Evolutionary conservation across 2,113 vertebrate species (phyloP).

Genomic region (Poicephalus meyeri): DNA sequence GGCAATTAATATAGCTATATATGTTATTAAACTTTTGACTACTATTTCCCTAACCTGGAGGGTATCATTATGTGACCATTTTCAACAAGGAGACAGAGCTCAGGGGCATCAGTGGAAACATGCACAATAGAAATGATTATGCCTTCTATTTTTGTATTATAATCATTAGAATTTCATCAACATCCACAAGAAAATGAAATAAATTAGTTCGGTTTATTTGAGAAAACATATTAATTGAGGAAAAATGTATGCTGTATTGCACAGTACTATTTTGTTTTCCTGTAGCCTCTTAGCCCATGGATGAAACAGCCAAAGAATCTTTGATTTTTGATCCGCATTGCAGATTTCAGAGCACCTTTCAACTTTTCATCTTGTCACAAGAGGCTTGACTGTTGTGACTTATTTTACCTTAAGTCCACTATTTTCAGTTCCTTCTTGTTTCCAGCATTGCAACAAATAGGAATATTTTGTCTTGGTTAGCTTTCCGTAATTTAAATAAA

Average conservation of each 20-base stretch:
- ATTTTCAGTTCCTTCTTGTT: background rate
- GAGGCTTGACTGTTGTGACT: background rate
- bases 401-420: background rate
- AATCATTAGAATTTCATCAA: background rate
- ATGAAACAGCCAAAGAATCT: background rate
- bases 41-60: background rate
- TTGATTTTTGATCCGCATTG: slow-evolving; percentile 34
- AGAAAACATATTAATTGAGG: background rate
- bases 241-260: background rate
- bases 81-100: background rate
- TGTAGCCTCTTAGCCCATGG: background rate
- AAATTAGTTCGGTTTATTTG: background rate
- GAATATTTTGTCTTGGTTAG: background rate
- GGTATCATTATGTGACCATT: background rate
- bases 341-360: background rate
- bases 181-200: background rate
- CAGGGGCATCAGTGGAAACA: background rate
- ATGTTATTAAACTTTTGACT: background rate
- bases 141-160: background rate
- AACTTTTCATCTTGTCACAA: background rate
- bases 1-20: background rate
- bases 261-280: background rate
- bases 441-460: background rate
- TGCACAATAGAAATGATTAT: background rate
- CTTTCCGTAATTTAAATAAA: background rate